Evolutionary conservation across 2,797 vertebrate species (phyloP).

Genomic region (Pseudotriccus pelzelni): DNA sequence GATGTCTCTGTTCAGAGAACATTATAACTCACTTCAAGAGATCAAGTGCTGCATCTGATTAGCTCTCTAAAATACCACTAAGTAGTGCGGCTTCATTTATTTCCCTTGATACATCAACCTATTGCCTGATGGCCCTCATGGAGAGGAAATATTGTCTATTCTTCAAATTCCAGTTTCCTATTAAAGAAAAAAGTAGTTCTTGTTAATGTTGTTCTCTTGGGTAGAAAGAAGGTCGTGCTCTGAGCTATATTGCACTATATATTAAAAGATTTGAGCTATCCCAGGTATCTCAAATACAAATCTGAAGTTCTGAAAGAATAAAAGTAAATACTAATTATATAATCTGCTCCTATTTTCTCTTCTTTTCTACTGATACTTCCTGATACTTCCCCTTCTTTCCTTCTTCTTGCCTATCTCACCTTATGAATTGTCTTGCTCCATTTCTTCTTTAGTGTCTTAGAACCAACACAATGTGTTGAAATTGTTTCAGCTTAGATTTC

Average conservation of each 20-base stretch:
- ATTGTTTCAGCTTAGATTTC: neutral
- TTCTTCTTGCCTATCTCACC: neutral
- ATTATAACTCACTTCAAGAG: neutral
- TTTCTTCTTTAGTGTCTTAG: neutral
- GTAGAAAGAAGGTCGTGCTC: neutral
- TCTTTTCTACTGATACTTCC: neutral
- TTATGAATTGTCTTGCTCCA: neutral
- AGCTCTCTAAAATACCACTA: neutral
- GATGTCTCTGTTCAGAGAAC: neutral
- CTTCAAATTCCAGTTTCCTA: neutral
- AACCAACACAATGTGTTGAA: neutral
- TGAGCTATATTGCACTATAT: neutral
- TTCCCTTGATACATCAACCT: neutral
- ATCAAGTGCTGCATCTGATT: neutral
- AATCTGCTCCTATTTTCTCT: neutral
- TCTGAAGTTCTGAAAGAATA: neutral
- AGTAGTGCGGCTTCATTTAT: neutral
- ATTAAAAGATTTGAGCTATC: neutral
- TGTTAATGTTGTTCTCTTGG: neutral
- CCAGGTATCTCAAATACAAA: neutral
- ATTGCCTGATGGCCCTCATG: neutral
- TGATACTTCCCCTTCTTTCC: neutral
- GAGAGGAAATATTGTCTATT: conserved; percentile 10
- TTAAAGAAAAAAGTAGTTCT: neutral
- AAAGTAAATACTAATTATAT: neutral